phyloP scores from a whole-genome alignment of 2,888 invertebrate genomes.

The Drosophila quinaria region DNA sequence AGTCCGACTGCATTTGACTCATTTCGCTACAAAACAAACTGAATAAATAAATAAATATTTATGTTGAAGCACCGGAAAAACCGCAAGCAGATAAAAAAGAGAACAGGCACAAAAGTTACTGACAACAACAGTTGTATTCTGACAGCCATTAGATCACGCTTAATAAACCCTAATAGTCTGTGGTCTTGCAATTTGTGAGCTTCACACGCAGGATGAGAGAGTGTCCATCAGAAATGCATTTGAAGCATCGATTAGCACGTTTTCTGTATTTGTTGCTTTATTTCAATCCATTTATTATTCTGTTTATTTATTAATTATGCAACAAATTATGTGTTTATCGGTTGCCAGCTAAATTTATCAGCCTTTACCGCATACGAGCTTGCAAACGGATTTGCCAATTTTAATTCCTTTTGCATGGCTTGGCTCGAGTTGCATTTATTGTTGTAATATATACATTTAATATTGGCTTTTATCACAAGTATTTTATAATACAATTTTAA shows the following conservation, averaged over 20 bases:
- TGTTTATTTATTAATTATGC: constrained; percentile 65
- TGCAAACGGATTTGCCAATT: constrained; percentile 14
- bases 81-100: constrained; percentile 44
- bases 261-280: constrained; percentile 24
- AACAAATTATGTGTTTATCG: constrained; percentile 54
- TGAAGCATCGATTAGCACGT: constrained; percentile 36
- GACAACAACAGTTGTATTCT: constrained; percentile 11
- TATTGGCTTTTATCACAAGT: constrained; percentile 4
- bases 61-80: constrained; percentile 35
- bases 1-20: constrained; percentile 48
- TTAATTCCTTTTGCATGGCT: constrained; percentile 5
- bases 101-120: background rate
- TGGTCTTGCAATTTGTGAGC: constrained; percentile 41
- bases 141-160: constrained; percentile 70
- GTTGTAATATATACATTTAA: constrained; percentile 50
- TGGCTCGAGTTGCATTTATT: constrained; percentile 43
- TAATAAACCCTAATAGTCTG: constrained; percentile 79
- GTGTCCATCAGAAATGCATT: constrained; percentile 29
- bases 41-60: constrained; percentile 55
- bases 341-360: constrained; percentile 45
- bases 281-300: constrained; percentile 43
- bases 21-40: constrained; percentile 49
- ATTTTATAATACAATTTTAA: background rate
- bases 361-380: constrained; percentile 48
- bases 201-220: background rate